Evolutionary conservation across 2,113 vertebrate species (phyloP).

Genomic region (Irena cyanogastra): DNA sequence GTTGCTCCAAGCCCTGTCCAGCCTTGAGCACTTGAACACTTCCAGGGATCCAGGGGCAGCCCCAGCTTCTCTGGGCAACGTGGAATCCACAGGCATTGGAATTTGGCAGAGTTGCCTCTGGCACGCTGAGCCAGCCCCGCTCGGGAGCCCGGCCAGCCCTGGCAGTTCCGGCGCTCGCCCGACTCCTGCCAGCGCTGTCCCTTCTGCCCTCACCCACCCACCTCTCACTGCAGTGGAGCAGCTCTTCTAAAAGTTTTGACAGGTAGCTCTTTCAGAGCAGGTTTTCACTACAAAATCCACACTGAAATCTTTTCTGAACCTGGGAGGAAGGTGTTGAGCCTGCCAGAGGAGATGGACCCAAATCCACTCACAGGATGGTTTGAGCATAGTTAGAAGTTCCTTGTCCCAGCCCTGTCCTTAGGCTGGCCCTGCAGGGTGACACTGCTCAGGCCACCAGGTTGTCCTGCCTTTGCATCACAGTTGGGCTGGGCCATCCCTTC

Average conservation of each 20-base stretch:
- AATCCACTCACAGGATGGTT: not conserved
- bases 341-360: not conserved
- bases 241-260: not conserved
- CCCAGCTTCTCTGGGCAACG: not conserved
- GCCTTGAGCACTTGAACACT: not conserved
- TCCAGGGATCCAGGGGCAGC: not conserved
- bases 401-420: not conserved
- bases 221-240: not conserved
- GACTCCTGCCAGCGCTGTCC: not conserved
- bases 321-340: not conserved
- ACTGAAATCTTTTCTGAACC: not conserved
- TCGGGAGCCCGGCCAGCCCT: not conserved
- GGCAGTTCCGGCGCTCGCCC: not conserved
- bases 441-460: not conserved
- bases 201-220: not conserved
- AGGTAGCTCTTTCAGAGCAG: not conserved
- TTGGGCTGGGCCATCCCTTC: not conserved
- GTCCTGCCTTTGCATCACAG: not conserved
- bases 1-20: rapidly evolving
- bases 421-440: not conserved
- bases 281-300: not conserved
- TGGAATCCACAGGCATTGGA: not conserved
- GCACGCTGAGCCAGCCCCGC: not conserved
- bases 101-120: not conserved
- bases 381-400: not conserved